phyloP scores from a whole-genome alignment of 2,888 invertebrate species.

The Dasypolia templi region DNA sequence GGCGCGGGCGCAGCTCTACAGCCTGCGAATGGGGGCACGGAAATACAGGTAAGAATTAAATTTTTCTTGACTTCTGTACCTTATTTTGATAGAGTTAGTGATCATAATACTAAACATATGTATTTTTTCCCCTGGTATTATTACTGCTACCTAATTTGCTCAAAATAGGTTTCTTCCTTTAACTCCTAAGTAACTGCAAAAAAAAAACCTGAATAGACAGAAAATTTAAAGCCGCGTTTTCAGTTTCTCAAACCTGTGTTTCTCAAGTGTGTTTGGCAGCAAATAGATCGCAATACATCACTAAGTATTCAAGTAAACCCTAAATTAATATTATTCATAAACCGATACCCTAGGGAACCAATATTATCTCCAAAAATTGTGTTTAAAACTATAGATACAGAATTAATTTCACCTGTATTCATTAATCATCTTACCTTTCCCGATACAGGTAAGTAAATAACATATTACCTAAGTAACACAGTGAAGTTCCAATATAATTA shows the following conservation, averaged over 20 bases:
- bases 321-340: slow-evolving; percentile 40
- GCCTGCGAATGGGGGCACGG: slow-evolving; percentile 89
- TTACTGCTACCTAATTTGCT: background rate
- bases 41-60: slow-evolving; percentile 86
- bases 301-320: slow-evolving; percentile 16
- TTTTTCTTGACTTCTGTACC: background rate
- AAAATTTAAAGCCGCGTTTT: background rate
- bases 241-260: background rate
- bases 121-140: background rate
- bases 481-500: slow-evolving; percentile 59
- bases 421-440: slow-evolving; percentile 58
- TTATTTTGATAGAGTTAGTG: background rate
- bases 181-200: no score
- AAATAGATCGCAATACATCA: slow-evolving; percentile 31
- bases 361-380: slow-evolving; percentile 48
- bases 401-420: slow-evolving; percentile 53
- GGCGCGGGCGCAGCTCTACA: slow-evolving; percentile 91
- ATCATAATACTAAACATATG: background rate
- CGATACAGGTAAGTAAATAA: slow-evolving; percentile 15
- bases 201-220: background rate
- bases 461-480: slow-evolving; percentile 33
- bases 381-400: slow-evolving; percentile 57
- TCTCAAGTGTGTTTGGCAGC: background rate
- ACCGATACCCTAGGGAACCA: slow-evolving; percentile 38
- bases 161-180: background rate